Evolutionary conservation across 2,888 invertebrate genomes (phyloP).

Genomic region (Phalera bucephala): DNA sequence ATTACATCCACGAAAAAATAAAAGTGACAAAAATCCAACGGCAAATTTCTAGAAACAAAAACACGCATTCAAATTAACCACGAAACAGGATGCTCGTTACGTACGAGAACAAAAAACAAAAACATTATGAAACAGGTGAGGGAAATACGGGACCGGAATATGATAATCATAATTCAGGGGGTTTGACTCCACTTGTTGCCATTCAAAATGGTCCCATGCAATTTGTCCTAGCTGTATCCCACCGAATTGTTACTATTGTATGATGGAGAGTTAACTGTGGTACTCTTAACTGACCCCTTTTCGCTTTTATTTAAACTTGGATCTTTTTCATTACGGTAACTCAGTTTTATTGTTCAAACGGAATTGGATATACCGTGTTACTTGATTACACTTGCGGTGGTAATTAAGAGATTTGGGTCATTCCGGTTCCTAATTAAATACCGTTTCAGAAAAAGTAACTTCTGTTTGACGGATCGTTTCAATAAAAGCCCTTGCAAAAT

Average conservation of each 20-base stretch:
- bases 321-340: slow-evolving; percentile 17
- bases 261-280: slow-evolving; percentile 8
- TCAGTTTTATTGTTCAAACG: slow-evolving; percentile 18
- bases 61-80: slow-evolving; percentile 74
- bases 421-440: too few relatives aligned
- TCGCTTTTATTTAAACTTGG: slow-evolving; percentile 20
- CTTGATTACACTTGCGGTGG: slow-evolving; percentile 4
- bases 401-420: too few relatives aligned
- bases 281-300: slow-evolving; percentile 23
- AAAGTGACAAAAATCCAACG: slow-evolving; percentile 53
- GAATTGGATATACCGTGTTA: slow-evolving; percentile 16
- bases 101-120: slow-evolving; percentile 53
- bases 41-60: slow-evolving; percentile 61
- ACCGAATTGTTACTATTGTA: slow-evolving; percentile 30
- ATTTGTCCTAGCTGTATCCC: slow-evolving; percentile 33
- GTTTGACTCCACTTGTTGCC: slow-evolving; percentile 55
- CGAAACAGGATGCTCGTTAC: slow-evolving; percentile 73
- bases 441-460: too few relatives aligned
- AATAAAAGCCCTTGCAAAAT: too few relatives aligned
- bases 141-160: slow-evolving; percentile 50
- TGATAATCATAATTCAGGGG: slow-evolving; percentile 62
- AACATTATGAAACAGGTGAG: slow-evolving; percentile 61
- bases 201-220: slow-evolving; percentile 37
- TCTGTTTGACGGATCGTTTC: too few relatives aligned
- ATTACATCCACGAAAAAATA: slow-evolving; percentile 27